Percentiles rank a stretch among this genome's conserved stretches.
Evolutionary conservation across 2,797 vertebrate species (phyloP).

Genomic region (Uromys caudimaculatus): DNA sequence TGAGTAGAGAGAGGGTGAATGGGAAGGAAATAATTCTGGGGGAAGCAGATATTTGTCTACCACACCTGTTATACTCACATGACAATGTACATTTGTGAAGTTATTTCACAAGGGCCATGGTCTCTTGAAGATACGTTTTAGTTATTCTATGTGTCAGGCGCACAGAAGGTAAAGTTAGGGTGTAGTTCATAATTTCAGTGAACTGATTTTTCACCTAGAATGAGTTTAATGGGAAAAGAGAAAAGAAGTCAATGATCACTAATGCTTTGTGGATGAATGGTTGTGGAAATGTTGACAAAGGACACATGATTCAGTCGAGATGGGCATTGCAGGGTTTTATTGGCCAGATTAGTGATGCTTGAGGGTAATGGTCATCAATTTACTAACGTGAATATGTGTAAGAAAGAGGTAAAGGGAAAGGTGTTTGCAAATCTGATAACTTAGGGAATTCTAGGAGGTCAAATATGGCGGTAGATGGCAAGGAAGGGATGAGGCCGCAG

Average conservation of each 20-base stretch:
- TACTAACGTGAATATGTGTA: neutral
- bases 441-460: neutral
- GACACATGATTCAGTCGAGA: neutral
- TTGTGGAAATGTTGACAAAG: neutral
- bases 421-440: neutral
- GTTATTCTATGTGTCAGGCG: constrained; percentile 9
- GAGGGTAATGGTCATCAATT: neutral
- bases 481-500: neutral
- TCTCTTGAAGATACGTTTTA: constrained; percentile 19
- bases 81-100: constrained; percentile 29
- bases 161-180: neutral
- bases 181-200: neutral
- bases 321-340: neutral
- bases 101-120: constrained; percentile 6
- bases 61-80: neutral
- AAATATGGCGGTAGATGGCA: neutral
- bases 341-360: neutral
- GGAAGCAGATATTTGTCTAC: neutral
- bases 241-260: neutral
- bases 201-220: neutral
- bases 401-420: neutral
- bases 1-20: neutral
- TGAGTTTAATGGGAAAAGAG: neutral
- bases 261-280: neutral
- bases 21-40: neutral